Conservation (phyloP, 2,113 vertebrate species). For the Rallus limicola region DNA sequence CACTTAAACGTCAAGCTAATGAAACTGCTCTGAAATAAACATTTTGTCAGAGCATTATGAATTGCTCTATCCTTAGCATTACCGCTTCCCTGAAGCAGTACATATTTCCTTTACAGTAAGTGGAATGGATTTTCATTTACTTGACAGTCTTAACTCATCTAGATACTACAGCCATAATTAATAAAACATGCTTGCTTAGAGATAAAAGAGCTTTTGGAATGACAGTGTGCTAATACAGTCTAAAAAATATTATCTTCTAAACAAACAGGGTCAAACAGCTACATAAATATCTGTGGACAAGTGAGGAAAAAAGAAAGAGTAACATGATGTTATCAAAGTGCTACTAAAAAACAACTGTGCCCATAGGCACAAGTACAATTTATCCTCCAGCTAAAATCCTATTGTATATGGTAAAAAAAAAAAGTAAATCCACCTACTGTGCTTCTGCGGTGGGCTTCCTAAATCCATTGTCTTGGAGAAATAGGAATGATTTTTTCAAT, state of each 20-base stretch:
- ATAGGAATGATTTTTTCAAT: not conserved
- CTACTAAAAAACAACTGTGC: not conserved
- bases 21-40: not conserved
- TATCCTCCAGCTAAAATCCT: not conserved
- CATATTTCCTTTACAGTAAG: not conserved
- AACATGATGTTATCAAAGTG: not conserved
- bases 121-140: not conserved
- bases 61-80: not conserved
- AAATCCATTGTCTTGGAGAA: conserved; percentile 78
- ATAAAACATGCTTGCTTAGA: conserved; percentile 4
- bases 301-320: not conserved
- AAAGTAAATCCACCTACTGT: conserved; percentile 80
- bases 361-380: not conserved
- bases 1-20: not conserved
- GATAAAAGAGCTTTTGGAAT: not conserved
- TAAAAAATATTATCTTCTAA: not conserved
- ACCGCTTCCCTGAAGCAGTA: not conserved
- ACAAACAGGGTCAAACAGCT: not conserved
- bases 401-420: conserved; percentile 29
- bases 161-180: not conserved
- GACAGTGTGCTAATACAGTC: not conserved
- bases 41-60: not conserved
- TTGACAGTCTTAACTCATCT: not conserved
- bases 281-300: not conserved
- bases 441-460: conserved; percentile 75